phyloP scores from a whole-genome alignment of 2,797 vertebrate genomes.

The Sebastes oblongus region DNA sequence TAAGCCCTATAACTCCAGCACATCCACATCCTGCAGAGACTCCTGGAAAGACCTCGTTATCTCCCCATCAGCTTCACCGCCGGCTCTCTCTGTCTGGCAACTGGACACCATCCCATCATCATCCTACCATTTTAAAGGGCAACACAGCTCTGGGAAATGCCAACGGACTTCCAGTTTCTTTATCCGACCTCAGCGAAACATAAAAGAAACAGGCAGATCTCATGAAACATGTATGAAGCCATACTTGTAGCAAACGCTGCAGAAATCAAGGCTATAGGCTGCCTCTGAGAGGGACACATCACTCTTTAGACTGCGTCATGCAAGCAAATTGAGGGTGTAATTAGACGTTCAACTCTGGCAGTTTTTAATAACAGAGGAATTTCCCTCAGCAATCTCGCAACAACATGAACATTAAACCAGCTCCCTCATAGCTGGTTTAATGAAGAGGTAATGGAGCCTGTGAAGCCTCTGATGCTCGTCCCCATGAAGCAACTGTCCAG shows the following conservation, averaged over 20 bases:
- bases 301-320: conserved; percentile 10
- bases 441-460: conserved; percentile 35
- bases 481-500: neutral
- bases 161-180: conserved; percentile 13
- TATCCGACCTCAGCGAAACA: conserved; percentile 1
- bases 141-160: conserved; percentile 28
- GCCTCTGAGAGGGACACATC: neutral
- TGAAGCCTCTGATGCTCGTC: neutral
- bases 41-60: conserved; percentile 64
- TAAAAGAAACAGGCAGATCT: conserved; percentile 12
- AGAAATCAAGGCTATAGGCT: conserved; percentile 10
- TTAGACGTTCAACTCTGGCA: conserved; percentile 34
- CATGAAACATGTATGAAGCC: conserved; percentile 46
- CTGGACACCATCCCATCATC: conserved; percentile 55
- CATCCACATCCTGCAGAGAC: conserved; percentile 46
- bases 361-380: conserved; percentile 38
- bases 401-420: conserved; percentile 5
- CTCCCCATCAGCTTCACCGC: conserved; percentile 48
- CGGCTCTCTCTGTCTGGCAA: conserved; percentile 34
- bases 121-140: conserved; percentile 46
- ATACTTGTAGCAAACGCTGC: conserved; percentile 8
- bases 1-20: conserved; percentile 33
- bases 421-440: conserved; percentile 14
- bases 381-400: neutral
- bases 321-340: conserved; percentile 41